These are phyloP conservation scores for Danio kyathit DNA, from an alignment of 2,797 vertebrate genomes.

Conservation along the genomic window DNA sequence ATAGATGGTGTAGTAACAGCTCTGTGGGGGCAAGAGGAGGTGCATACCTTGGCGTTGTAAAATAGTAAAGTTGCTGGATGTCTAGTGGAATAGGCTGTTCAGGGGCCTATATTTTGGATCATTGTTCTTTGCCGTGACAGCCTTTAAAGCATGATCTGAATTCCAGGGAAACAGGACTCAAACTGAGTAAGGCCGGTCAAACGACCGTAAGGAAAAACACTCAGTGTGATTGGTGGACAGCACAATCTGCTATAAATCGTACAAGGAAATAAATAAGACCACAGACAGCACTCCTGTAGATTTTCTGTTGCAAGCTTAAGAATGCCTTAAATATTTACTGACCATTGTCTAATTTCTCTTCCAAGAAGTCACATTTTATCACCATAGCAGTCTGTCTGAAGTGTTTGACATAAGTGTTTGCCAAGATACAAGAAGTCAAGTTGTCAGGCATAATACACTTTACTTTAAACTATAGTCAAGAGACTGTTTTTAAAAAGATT, in stretches of 20 bases:
- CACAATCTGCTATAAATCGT: conserved; percentile 45
- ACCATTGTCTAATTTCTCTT: neutral
- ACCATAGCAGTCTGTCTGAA: neutral
- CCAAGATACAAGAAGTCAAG: neutral
- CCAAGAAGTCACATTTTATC: conserved; percentile 5
- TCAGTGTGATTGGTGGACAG: conserved; percentile 47
- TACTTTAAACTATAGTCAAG: neutral
- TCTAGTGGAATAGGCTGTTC: conserved; percentile 15
- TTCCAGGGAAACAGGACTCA: conserved; percentile 53
- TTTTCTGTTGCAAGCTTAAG: conserved; percentile 30
- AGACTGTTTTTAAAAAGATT: neutral
- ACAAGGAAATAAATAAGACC: conserved; percentile 27
- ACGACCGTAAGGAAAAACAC: conserved; percentile 51
- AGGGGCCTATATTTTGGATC: conserved; percentile 57
- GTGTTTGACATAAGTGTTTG: conserved; percentile 6
- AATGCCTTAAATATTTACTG: conserved; percentile 40
- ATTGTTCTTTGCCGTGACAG: conserved; percentile 47
- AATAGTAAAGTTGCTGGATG: conserved; percentile 51
- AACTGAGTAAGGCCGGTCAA: conserved; percentile 36
- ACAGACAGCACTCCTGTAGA: neutral
- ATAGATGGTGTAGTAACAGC: conserved; percentile 55
- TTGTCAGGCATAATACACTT: too few species aligned
- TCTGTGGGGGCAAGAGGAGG: conserved; percentile 46
- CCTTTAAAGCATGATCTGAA: conserved; percentile 49
- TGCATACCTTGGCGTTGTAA: conserved; percentile 58